These are phyloP conservation scores for Tromatobia lineatoria DNA, from an alignment of 2,888 invertebrate genomes.

Conservation along the genomic window DNA sequence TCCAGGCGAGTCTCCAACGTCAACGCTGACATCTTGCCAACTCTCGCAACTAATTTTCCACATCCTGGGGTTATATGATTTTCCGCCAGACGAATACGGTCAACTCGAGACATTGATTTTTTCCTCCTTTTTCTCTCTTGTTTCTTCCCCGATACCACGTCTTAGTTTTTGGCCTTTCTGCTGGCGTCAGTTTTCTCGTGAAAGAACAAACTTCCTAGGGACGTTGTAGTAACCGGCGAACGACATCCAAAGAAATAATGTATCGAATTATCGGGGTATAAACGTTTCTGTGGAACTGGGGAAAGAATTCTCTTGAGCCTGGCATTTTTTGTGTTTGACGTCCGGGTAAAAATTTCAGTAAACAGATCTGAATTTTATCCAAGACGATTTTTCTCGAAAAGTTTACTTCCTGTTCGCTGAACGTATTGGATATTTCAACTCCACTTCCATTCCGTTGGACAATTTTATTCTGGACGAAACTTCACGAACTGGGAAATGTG, in stretches of 20 bases:
- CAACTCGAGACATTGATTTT: slow-evolving; percentile 66
- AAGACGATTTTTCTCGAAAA: slow-evolving; percentile 42
- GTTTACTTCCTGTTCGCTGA: slow-evolving; percentile 45
- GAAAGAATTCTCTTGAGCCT: not conserved
- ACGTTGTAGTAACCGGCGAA: slow-evolving; percentile 13
- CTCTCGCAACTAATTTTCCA: slow-evolving; percentile 74
- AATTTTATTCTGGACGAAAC: slow-evolving; percentile 45
- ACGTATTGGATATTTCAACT: slow-evolving; percentile 52
- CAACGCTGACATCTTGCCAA: slow-evolving; percentile 70
- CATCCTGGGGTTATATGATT: slow-evolving; percentile 68
- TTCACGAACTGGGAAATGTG: slow-evolving; percentile 9
- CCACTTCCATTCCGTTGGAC: slow-evolving; percentile 54
- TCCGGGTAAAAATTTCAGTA: slow-evolving; percentile 46
- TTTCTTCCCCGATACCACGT: not conserved
- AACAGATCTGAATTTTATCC: slow-evolving; percentile 60
- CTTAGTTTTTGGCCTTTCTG: slow-evolving; percentile 15
- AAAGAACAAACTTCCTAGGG: slow-evolving; percentile 15
- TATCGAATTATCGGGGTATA: slow-evolving; percentile 31
- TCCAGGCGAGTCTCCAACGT: slow-evolving; percentile 64
- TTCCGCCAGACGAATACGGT: slow-evolving; percentile 67
- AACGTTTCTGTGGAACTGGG: slow-evolving; percentile 1
- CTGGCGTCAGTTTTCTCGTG: slow-evolving; percentile 37
- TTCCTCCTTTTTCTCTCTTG: slow-evolving; percentile 12
- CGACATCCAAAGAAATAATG: slow-evolving; percentile 25
- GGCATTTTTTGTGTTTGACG: slow-evolving; percentile 21